A percentile compares a stretch with the other conserved stretches of the same genome.
Conservation (phyloP, 2,888 invertebrate species). For the Cryptophagus acutangulus region DNA sequence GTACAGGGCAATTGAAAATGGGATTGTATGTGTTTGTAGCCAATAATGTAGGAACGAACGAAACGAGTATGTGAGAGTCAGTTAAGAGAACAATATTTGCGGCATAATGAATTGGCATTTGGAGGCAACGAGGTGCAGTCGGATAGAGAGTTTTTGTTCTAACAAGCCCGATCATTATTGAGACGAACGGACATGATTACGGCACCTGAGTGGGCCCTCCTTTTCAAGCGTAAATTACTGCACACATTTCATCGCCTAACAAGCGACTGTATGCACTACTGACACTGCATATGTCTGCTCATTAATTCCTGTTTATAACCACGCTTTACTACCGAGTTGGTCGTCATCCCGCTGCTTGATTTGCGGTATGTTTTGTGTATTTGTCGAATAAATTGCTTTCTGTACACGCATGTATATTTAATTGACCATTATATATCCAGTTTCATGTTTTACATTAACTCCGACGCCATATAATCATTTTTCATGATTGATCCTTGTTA, state of each 20-base stretch:
- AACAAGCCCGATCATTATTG: slow-evolving; percentile 30
- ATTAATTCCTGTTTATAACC: slow-evolving; percentile 30
- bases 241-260: slow-evolving; percentile 25
- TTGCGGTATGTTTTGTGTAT: slow-evolving; percentile 38
- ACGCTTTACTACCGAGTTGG: slow-evolving; percentile 18
- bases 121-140: slow-evolving; percentile 24
- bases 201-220: slow-evolving; percentile 14
- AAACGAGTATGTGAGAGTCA: too few relatives aligned
- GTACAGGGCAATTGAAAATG: too few relatives aligned
- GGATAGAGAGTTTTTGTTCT: slow-evolving; percentile 22
- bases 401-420: slow-evolving; percentile 38
- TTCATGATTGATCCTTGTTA: too few relatives aligned
- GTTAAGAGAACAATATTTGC: not conserved
- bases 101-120: slow-evolving; percentile 27
- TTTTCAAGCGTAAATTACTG: slow-evolving; percentile 19
- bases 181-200: slow-evolving; percentile 22
- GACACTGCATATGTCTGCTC: slow-evolving; percentile 27
- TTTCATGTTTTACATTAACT: slow-evolving; percentile 32
- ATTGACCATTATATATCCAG: slow-evolving; percentile 37
- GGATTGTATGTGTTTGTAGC: too few relatives aligned
- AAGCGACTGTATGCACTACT: slow-evolving; percentile 19
- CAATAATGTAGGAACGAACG: too few relatives aligned
- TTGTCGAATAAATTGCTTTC: slow-evolving; percentile 38
- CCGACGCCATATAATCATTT: slow-evolving; percentile 25
- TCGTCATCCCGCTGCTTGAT: slow-evolving; percentile 31